A percentile compares a stretch with the other conserved stretches of the same genome.
These are phyloP conservation scores for Pseudachorutes palmiensis DNA, from an alignment of 1,140 invertebrate genomes.

Conservation along the genomic window DNA sequence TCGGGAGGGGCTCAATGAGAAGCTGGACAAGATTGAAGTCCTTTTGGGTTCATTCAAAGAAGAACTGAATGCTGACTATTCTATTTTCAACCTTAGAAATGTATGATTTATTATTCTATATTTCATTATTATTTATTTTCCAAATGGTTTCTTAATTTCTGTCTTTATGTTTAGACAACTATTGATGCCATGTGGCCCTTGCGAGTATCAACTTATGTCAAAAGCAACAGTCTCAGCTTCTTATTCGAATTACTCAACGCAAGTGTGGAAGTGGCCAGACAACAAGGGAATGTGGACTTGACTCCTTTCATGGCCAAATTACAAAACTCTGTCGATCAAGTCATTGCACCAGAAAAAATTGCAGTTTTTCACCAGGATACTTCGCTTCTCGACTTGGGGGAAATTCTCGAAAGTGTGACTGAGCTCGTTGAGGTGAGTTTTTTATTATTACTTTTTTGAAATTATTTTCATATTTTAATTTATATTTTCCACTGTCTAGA, in stretches of 20 bases:
- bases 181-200: conserved; percentile 28
- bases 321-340: background rate
- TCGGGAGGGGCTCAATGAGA: background rate
- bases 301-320: background rate
- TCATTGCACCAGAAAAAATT: background rate
- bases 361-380: background rate
- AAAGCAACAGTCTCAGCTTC: background rate
- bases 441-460: too few species aligned
- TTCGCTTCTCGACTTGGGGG: conserved; percentile 11
- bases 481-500: too few species aligned
- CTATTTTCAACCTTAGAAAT: background rate
- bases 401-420: conserved; percentile 17
- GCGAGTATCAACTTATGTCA: conserved; percentile 17
- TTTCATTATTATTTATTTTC: too few species aligned
- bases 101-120: too few species aligned
- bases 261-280: background rate
- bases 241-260: background rate
- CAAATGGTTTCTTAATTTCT: too few species aligned
- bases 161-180: too few species aligned
- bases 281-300: background rate
- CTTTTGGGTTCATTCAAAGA: background rate
- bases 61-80: too few species aligned
- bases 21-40: background rate
- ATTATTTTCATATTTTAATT: conserved; percentile 1
- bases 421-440: conserved; percentile 22